Percentiles rank a stretch among this genome's conserved stretches.
These are phyloP conservation scores for Timema podura DNA, from an alignment of 2,888 invertebrate species.

Conservation along the genomic window DNA sequence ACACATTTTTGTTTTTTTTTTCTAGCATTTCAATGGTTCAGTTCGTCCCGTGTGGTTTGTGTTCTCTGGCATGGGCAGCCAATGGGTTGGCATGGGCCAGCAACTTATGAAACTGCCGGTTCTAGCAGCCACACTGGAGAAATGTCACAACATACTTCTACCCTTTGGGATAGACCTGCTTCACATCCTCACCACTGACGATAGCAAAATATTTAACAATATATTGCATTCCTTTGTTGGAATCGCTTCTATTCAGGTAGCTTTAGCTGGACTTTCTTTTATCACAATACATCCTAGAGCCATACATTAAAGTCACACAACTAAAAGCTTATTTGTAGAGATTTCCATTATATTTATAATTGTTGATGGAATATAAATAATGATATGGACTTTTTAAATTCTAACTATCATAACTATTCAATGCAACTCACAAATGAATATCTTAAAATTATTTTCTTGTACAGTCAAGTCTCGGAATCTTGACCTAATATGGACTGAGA, in stretches of 20 bases:
- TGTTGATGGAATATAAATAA: too few relatives aligned
- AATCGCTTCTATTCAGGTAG: conserved; percentile 57
- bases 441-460: too few relatives aligned
- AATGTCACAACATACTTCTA: conserved; percentile 53
- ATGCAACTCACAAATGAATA: too few relatives aligned
- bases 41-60: conserved; percentile 59
- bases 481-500: too few relatives aligned
- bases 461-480: too few relatives aligned
- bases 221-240: conserved; percentile 68
- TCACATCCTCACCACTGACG: conserved; percentile 57
- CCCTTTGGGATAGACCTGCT: conserved; percentile 60
- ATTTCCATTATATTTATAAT: too few relatives aligned
- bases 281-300: too few relatives aligned
- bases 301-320: too few relatives aligned
- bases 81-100: conserved; percentile 66
- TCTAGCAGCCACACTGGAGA: conserved; percentile 60
- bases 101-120: conserved; percentile 61
- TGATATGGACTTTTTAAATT: too few relatives aligned
- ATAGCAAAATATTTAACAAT: conserved; percentile 58
- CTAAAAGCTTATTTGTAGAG: too few relatives aligned
- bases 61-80: conserved; percentile 72
- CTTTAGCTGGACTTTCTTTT: too few relatives aligned
- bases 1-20: neutral
- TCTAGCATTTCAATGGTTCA: conserved; percentile 13
- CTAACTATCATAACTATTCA: too few relatives aligned